phyloP scores from a whole-genome alignment of 2,113 vertebrate genomes.

The Ovibos moschatus region DNA sequence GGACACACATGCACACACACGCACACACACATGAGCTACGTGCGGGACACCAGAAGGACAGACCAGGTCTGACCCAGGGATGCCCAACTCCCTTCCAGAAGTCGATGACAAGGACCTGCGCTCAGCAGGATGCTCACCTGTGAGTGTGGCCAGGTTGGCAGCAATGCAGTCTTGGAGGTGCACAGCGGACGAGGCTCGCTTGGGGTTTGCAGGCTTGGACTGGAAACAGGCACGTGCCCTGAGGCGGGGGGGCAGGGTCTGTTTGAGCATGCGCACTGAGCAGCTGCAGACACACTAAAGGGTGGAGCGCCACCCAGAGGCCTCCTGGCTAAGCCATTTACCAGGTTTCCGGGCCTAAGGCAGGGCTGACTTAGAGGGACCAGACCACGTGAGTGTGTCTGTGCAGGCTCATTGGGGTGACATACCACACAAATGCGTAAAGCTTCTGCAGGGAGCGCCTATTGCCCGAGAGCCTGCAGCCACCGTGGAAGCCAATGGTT shows the following conservation, averaged over 20 bases:
- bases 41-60: neutral
- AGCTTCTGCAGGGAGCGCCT: fast-evolving
- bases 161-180: too few species aligned
- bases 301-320: too few species aligned
- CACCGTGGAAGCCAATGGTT: neutral
- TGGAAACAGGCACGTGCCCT: too few species aligned
- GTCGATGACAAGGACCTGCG: neutral
- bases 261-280: neutral
- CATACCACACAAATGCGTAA: fast-evolving
- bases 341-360: neutral
- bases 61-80: neutral
- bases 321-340: neutral
- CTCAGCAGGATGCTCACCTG: neutral
- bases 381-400: neutral
- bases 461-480: neutral
- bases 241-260: neutral
- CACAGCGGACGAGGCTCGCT: too few species aligned
- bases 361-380: neutral
- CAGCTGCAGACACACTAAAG: too few species aligned
- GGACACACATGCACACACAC: neutral
- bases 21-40: neutral
- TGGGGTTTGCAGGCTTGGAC: too few species aligned
- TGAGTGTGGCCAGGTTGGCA: neutral
- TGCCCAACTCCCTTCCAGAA: neutral
- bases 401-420: neutral